Evolutionary conservation across 2,113 vertebrate genomes (phyloP).

Genomic region (Heliornis fulica): DNA sequence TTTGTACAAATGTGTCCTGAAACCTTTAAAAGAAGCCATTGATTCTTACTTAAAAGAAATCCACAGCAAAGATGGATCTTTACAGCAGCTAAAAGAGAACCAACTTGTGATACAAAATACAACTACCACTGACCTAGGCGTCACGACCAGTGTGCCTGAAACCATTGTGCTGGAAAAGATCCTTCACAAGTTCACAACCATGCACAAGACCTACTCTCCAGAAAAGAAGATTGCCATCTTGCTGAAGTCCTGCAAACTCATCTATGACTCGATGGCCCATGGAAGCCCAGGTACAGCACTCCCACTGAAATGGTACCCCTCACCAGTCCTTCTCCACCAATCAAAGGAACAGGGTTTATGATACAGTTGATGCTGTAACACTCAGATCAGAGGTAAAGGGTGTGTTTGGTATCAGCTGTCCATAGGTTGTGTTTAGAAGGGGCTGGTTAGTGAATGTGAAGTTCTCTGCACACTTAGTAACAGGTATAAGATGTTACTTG

Average conservation of each 20-base stretch:
- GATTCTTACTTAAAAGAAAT: conserved; percentile 84
- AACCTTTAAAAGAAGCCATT: conserved; percentile 87
- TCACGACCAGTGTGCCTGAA: conserved; percentile 92
- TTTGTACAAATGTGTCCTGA: conserved; percentile 92
- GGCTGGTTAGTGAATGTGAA: background rate
- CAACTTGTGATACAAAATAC: conserved; percentile 86
- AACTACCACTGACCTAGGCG: conserved; percentile 90
- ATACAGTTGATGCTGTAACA: background rate
- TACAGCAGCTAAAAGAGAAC: conserved; percentile 87
- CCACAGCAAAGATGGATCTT: conserved; percentile 75
- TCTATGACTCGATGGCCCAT: conserved; percentile 95
- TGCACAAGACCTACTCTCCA: conserved; percentile 93
- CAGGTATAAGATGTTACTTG: background rate
- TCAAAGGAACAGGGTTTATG: background rate
- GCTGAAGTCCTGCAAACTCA: conserved; percentile 95
- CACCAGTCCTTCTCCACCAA: background rate
- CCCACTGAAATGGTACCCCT: background rate
- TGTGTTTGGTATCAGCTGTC: background rate
- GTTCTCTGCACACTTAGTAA: background rate
- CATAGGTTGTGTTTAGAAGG: background rate
- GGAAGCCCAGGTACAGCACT: conserved; percentile 83
- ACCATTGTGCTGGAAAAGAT: conserved; percentile 89
- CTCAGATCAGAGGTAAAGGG: background rate
- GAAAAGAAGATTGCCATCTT: conserved; percentile 92
- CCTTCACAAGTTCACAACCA: conserved; percentile 81